These are phyloP conservation scores for Micromys minutus DNA, from an alignment of 2,113 vertebrate species.

Conservation along the genomic window DNA sequence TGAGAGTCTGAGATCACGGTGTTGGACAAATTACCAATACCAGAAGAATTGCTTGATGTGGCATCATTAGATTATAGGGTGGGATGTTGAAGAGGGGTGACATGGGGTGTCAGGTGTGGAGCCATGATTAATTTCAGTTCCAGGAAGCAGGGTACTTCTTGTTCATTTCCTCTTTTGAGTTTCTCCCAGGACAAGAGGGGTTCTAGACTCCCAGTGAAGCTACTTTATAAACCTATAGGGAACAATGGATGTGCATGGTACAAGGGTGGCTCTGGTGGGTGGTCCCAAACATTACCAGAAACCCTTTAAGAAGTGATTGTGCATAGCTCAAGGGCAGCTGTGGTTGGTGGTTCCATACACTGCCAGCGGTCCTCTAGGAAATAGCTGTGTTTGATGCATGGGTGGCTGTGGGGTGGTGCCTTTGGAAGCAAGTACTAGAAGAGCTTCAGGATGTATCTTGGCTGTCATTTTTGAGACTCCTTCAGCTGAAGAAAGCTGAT, in stretches of 20 bases:
- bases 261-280: background rate
- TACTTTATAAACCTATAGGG: background rate
- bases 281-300: too few relatives aligned
- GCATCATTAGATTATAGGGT: background rate
- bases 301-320: background rate
- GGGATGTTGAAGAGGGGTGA: background rate
- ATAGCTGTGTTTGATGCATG: background rate
- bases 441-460: background rate
- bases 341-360: background rate
- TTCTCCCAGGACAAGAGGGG: background rate
- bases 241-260: background rate
- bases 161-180: background rate
- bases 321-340: background rate
- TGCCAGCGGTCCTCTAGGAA: background rate
- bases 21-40: background rate
- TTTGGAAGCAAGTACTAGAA: background rate
- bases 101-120: background rate
- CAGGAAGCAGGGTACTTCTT: background rate
- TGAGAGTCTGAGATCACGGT: background rate
- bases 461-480: background rate
- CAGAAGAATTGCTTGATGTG: background rate
- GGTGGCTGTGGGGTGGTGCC: background rate
- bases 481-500: background rate
- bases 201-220: background rate
- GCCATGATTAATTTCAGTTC: background rate